Base-by-base conservation (phyloP, 2,888 invertebrate genomes). In the Spisula subtruncata region DNA sequence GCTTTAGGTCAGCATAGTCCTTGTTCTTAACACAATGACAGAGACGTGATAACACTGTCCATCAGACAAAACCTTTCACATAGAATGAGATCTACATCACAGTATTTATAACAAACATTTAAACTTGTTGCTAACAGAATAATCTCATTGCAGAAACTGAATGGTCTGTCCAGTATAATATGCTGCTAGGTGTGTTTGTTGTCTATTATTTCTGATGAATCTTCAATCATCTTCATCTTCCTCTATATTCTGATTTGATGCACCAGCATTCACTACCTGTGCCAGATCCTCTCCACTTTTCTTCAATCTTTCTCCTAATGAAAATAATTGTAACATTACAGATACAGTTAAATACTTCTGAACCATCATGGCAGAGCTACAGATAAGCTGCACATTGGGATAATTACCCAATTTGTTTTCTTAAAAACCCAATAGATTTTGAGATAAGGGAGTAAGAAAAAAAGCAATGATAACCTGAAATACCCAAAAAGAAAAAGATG, bases 231-330 rank as follows among this genome's bases (percentile, higher is more conserved):
- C 46, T 29, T 91, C 90, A 48, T 94, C 93, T 56, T 93, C 93
- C 46, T 93, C 92, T 25, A 93, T 92, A 32, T 86, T 91, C 2
- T 54, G 51, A n/a, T 92, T 93, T 80, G 92, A 93, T 29, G 93
- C 93, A 75, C 75, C 75, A 12, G 95, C 95, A 93, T 94, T 95
- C 18, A 96, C 95, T 16, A 95, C 94, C 83, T 93, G 91, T 0
- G 94, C 95, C n/a, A 96, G 88, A 88, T 96, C 95, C 86, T 95
- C 94, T 83, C 93, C 93, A 48, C 95, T 94, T 25, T 93, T 93
- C 90, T 95, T 95, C 85, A 95, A 92, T 81, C 96, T 91, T 56
- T 96, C 96, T 84, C 96, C 96, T 96, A 75, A 32, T 18, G 16
- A 5, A 32, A 12, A 71, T 20, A 32, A 75, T 60, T 25, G 89